Base-by-base conservation (phyloP, 2,888 invertebrate genomes). In the Apamea sordens region DNA sequence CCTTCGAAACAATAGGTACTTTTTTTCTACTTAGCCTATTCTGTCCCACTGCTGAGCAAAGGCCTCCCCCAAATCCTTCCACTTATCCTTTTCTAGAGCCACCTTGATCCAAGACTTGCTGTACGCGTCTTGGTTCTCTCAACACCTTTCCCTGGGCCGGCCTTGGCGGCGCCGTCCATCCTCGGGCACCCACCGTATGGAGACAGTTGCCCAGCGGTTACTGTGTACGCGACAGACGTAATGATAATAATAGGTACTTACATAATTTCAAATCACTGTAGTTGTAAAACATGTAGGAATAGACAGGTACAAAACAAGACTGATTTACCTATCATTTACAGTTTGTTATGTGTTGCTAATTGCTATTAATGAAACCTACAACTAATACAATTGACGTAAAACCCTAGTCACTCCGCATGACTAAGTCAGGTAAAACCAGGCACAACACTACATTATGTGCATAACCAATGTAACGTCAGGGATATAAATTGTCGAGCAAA, bases 391-490 rank as follows among this genome's bases (percentile, higher is more conserved):
- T 67, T 53, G 68, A 59, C 63, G 47, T 73, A 69, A 82, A 73
- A 24, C 41, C 47, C 47, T 18, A 36, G 36, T 83, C 28, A 32
- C 2, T 15, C 10, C 53, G 24, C 13, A 32, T 69, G 83, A 83
- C 36, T 83, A 50, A 71, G 28, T n/a, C 61, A 71, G 77, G 63
- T 82, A 75, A 63, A 72, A 67, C 70, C 56, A 50, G 7, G 11
- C 65, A 47, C 64, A 56, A 24, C 8, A 36, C 36, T 56, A 24
- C 53, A 63, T 41, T 56, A 63, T 32, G 10, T n/a, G 50, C 70
- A 86, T 86, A 47, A 44, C 44, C 67, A 72, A 83, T 86, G 28
- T n/a, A 18, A 61, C 36, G 11, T 4, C 65, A 24, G 5, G n/a
- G 7, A 36, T 64, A 69, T 47, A 47, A 69, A 47, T 69, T 4